These are phyloP conservation scores for Agrochola macilenta DNA, from an alignment of 2,888 invertebrate genomes.

Conservation along the genomic window DNA sequence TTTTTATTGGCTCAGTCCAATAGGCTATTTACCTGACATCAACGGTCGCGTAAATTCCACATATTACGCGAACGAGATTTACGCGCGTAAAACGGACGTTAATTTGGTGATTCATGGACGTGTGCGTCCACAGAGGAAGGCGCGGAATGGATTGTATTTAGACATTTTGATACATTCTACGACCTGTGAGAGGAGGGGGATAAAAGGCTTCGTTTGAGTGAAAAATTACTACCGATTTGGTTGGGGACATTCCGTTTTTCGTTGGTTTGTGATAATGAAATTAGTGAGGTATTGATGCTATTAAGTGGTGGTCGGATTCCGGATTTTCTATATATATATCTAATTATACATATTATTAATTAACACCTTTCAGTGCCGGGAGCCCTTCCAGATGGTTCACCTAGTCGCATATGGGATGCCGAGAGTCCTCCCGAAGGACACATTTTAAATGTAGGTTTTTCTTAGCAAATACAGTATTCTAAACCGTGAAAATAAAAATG, in stretches of 20 bases:
- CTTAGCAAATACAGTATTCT: too few species aligned
- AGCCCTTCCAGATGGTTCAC: too few species aligned
- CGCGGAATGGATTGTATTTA: constrained; percentile 49
- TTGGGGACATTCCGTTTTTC: neutral
- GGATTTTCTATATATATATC: neutral
- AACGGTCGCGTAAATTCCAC: constrained; percentile 47
- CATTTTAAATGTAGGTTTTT: too few species aligned
- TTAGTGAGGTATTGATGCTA: constrained; percentile 18
- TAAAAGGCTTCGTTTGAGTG: constrained; percentile 29
- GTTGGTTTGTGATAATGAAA: constrained; percentile 34
- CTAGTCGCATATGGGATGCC: too few species aligned
- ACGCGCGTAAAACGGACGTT: constrained; percentile 54
- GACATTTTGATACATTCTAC: constrained; percentile 37
- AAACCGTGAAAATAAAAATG: too few species aligned
- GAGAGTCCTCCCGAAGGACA: too few species aligned
- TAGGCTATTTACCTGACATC: constrained; percentile 29
- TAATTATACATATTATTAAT: neutral
- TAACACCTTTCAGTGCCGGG: too few species aligned
- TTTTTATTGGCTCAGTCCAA: constrained; percentile 41
- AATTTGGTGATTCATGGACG: constrained; percentile 53
- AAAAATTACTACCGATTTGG: constrained; percentile 52
- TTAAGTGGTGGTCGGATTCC: neutral
- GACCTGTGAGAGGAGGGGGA: neutral
- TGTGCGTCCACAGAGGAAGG: constrained; percentile 32
- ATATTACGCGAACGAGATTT: constrained; percentile 51